A percentile compares a stretch with the other conserved stretches of the same genome.
Conservation (phyloP, 2,888 invertebrate species). For the Sarcophaga caerulescens region DNA sequence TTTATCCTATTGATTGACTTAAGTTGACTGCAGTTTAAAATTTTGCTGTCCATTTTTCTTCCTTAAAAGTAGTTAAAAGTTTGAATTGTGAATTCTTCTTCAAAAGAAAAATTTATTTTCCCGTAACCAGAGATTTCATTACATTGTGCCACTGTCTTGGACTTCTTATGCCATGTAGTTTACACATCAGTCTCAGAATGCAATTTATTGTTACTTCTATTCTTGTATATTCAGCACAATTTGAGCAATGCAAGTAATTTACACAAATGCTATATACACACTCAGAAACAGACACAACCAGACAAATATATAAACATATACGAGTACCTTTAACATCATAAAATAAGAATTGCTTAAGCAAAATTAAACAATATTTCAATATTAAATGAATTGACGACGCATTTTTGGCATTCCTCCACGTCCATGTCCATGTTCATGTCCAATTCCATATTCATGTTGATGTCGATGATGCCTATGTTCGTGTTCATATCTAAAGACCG, state of each 20-base stretch:
- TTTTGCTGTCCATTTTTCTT: too few species aligned
- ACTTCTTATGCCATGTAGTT: too few species aligned
- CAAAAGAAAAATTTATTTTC: too few species aligned
- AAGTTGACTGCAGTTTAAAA: too few species aligned
- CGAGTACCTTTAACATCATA: not conserved
- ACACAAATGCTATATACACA: constrained; percentile 24
- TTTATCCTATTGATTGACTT: too few species aligned
- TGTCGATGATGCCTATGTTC: too few species aligned
- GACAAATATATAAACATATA: not conserved
- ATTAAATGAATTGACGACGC: constrained; percentile 32
- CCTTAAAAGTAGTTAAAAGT: too few species aligned
- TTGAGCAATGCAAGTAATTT: constrained; percentile 49
- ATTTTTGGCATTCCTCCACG: not conserved
- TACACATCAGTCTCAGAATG: constrained; percentile 39
- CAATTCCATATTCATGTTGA: too few species aligned
- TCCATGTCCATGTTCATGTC: not conserved
- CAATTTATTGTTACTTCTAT: constrained; percentile 41
- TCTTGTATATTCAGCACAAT: constrained; percentile 50
- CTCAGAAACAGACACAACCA: not conserved
- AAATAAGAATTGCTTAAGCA: constrained; percentile 37
- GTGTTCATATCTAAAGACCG: too few species aligned
- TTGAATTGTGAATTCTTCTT: too few species aligned
- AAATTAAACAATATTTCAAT: constrained; percentile 47
- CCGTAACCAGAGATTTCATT: too few species aligned
- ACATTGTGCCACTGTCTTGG: too few species aligned